Conservation (phyloP, 2,888 invertebrate genomes). For the Pterostichus niger region DNA sequence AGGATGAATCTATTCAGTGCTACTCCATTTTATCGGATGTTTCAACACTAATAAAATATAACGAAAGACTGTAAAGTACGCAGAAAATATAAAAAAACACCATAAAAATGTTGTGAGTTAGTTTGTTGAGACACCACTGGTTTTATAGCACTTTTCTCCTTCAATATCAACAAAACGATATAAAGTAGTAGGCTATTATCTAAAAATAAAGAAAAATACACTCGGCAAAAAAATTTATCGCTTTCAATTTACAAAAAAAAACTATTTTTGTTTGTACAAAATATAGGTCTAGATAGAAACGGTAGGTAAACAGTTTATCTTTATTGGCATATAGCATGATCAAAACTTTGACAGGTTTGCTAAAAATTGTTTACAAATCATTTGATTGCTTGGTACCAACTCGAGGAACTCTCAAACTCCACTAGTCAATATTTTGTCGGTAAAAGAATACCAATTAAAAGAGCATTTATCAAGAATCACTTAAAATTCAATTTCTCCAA, state of each 20-base stretch:
- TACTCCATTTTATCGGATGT: no score
- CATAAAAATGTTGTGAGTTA: no score
- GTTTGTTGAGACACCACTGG: no score
- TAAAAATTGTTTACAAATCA: conserved; percentile 29
- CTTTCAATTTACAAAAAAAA: conserved; percentile 3
- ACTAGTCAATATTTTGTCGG: conserved; percentile 31
- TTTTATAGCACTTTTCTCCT: conserved; percentile 18
- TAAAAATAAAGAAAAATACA: conserved; percentile 38
- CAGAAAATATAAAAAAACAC: no score
- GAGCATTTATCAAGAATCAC: conserved; percentile 22
- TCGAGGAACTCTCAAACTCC: conserved; percentile 26
- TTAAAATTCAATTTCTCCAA: conserved; percentile 18
- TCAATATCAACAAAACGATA: not conserved
- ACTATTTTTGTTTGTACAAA: conserved; percentile 27
- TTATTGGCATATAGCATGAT: conserved; percentile 36
- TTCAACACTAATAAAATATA: no score
- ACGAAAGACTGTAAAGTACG: no score
- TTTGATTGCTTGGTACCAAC: conserved; percentile 41
- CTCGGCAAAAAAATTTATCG: conserved; percentile 1
- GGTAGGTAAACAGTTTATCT: conserved; percentile 28
- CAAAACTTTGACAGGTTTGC: conserved; percentile 35
- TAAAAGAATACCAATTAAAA: conserved; percentile 30
- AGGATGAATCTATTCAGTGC: no score
- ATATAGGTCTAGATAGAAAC: conserved; percentile 15
- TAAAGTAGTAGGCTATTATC: not conserved